Base-by-base conservation (phyloP, 2,113 vertebrate species). In the Vireo altiloquus region DNA sequence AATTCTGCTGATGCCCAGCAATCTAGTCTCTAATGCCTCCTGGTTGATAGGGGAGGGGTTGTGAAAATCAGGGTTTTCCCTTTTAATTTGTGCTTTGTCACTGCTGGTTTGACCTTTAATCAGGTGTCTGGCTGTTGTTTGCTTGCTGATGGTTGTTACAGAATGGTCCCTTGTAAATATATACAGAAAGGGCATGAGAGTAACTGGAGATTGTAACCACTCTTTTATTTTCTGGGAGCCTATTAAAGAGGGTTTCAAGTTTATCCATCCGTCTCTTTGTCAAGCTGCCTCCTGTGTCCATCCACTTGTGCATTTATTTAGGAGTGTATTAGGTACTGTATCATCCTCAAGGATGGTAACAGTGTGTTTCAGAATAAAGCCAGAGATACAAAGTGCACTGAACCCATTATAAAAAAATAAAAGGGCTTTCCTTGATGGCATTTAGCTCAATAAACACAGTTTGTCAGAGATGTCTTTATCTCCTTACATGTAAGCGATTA, bases 371-470 rank as follows among this genome's bases (percentile, higher is more conserved):
- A 89, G 95, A 78, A 93, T 92, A 90, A 96, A 93, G 81, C 91
- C 93, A 75, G 70, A 94, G 94, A 95, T 85, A 39, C 59, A 92
- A 65, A 96, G 94, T 77, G 87, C 31, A 5, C 59, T 87, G 95
- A 96, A 95, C 81, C 76, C 79, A 49, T 96, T 95, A 95, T 88
- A 92, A 95, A 87, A 94, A 97, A 96, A 94, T 95, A 87, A 89
- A 92, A 92, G 82, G 96, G 77, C 93, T 97, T 96, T 97, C 90
- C 94, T 97, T 78, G 82, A 95, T 96, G 97, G 97, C 94, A 87
- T 97, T 98, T 98, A 98, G 97, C 96, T 97, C 97, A 94, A 96
- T 96, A 96, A 97, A 96, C 97, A 96, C 96, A 94, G 90, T 97
- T 96, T 96, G 95, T 97, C 96, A 94, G 95, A 64, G 90, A 96